phyloP scores from a whole-genome alignment of 2,797 vertebrate species.

The Florisuga fusca region DNA sequence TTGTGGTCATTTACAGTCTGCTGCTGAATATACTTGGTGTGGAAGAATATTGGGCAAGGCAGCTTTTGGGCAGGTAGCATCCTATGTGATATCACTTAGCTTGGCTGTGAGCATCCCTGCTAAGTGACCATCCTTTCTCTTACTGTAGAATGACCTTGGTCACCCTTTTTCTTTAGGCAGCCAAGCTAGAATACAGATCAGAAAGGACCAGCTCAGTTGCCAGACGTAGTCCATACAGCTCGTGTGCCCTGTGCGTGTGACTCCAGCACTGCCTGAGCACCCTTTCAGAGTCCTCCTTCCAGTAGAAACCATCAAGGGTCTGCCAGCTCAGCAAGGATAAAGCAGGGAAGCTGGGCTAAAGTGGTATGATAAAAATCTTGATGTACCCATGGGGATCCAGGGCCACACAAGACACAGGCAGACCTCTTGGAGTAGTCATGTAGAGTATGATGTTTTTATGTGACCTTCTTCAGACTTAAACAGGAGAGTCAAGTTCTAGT shows the following conservation, averaged over 20 bases:
- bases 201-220: neutral
- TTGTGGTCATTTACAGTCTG: neutral
- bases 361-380: neutral
- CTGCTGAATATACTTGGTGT: neutral
- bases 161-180: neutral
- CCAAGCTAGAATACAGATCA: neutral
- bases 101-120: neutral
- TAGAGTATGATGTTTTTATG: neutral
- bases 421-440: neutral
- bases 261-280: neutral
- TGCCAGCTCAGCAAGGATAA: neutral
- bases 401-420: neutral
- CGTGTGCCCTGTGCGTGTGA: neutral
- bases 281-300: neutral
- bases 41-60: neutral
- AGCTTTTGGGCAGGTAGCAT: neutral
- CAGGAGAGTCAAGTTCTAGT: neutral
- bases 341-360: neutral
- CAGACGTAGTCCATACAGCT: neutral
- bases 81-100: rapidly evolving
- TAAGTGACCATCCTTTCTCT: neutral
- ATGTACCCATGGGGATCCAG: neutral
- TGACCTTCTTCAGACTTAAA: neutral
- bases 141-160: neutral
- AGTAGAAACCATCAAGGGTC: neutral